These are phyloP conservation scores for Scomber japonicus DNA, from an alignment of 2,113 vertebrate genomes.

Conservation along the genomic window DNA sequence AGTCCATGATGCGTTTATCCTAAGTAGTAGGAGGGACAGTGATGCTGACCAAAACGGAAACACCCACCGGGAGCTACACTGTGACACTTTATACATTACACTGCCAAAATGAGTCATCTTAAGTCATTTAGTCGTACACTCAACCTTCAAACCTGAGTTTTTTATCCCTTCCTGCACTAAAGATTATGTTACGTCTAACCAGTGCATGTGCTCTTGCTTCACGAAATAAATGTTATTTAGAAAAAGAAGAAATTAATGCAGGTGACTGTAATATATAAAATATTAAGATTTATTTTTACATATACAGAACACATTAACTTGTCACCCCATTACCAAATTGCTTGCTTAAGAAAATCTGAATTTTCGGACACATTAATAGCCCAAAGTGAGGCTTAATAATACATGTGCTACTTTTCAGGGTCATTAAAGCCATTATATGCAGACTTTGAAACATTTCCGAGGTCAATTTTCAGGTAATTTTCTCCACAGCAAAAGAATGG, in stretches of 20 bases:
- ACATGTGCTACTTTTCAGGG: too few species aligned
- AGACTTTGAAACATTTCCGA: too few species aligned
- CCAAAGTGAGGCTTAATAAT: too few species aligned
- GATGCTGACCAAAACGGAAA: conserved; percentile 7
- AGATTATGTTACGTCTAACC: neutral
- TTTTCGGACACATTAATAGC: neutral
- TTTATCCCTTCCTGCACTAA: neutral
- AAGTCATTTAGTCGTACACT: conserved; percentile 7
- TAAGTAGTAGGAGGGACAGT: neutral
- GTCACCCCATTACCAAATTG: too few species aligned
- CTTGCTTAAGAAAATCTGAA: neutral
- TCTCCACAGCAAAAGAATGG: too few species aligned
- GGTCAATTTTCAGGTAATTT: too few species aligned
- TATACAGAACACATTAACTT: neutral
- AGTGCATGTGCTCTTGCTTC: neutral
- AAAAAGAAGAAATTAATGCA: neutral
- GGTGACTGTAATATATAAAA: neutral
- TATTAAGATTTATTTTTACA: neutral
- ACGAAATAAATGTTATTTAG: neutral
- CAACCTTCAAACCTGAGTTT: conserved; percentile 9
- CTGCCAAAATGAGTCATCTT: neutral
- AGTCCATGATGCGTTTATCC: neutral
- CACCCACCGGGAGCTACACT: neutral
- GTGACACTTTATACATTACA: neutral
- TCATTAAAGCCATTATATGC: too few species aligned